phyloP scores from a whole-genome alignment of 2,113 vertebrate species.

The Barbus barbus region DNA sequence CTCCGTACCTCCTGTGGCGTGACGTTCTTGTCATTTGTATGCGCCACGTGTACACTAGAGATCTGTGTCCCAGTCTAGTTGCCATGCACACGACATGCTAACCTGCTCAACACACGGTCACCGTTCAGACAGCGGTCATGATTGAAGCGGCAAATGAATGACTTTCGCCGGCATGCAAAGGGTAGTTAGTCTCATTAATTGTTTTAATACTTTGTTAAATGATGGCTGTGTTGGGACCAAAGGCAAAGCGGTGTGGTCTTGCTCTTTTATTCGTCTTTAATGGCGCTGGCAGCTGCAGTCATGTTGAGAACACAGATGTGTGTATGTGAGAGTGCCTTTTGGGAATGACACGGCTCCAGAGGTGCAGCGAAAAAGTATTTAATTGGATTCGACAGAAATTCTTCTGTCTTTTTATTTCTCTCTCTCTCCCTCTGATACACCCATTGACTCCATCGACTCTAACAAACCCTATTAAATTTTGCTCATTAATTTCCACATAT shows the following conservation, averaged over 20 bases:
- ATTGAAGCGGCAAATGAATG: background rate
- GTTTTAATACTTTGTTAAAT: slow-evolving; percentile 53
- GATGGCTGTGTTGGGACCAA: slow-evolving; percentile 37
- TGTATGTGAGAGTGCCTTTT: slow-evolving; percentile 48
- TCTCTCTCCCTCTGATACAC: background rate
- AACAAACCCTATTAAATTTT: slow-evolving; percentile 11
- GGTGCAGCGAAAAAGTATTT: slow-evolving; percentile 61
- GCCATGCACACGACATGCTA: slow-evolving; percentile 58
- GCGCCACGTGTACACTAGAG: slow-evolving; percentile 51
- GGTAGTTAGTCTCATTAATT: slow-evolving; percentile 29
- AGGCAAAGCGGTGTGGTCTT: slow-evolving; percentile 27
- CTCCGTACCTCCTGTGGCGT: slow-evolving; percentile 41
- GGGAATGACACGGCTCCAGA: slow-evolving; percentile 60
- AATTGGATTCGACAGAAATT: slow-evolving; percentile 60
- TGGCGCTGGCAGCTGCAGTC: slow-evolving; percentile 48
- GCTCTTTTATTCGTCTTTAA: slow-evolving; percentile 53
- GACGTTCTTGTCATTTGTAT: slow-evolving; percentile 58
- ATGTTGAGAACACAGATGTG: slow-evolving; percentile 34
- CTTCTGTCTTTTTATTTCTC: slow-evolving; percentile 4
- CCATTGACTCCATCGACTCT: background rate
- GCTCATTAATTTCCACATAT: slow-evolving; percentile 10
- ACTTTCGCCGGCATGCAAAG: background rate
- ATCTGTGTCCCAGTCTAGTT: slow-evolving; percentile 55
- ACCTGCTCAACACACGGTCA: slow-evolving; percentile 45
- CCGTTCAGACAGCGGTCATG: background rate